Evolutionary conservation across 2,797 vertebrate genomes (phyloP).

Genomic region (Mus minutoides): DNA sequence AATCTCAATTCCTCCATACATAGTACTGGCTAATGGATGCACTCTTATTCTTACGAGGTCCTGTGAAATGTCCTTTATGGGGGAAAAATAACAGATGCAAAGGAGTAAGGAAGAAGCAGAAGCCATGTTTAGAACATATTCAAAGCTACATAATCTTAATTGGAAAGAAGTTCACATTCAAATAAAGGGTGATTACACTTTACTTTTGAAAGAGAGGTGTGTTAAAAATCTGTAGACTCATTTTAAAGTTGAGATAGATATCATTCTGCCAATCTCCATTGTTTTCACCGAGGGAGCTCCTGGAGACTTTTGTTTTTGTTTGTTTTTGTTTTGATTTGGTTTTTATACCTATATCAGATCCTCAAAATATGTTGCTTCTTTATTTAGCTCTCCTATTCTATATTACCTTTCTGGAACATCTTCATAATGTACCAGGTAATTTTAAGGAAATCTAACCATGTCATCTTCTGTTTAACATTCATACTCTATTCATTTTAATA

Average conservation of each 20-base stretch:
- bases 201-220: neutral
- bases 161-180: neutral
- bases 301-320: too few species aligned
- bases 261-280: neutral
- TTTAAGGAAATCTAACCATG: neutral
- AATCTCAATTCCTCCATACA: neutral
- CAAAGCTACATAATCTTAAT: neutral
- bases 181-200: neutral
- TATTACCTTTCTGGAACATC: neutral
- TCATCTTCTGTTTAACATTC: neutral
- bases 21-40: neutral
- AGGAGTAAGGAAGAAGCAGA: neutral
- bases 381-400: neutral
- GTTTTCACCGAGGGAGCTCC: neutral
- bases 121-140: neutral
- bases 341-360: neutral
- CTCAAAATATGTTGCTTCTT: neutral
- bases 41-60: neutral
- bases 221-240: neutral
- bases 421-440: neutral
- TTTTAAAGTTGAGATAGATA: neutral
- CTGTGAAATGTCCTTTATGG: neutral
- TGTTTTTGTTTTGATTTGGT: too few species aligned
- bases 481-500: neutral
- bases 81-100: neutral